A percentile compares a stretch with the other conserved stretches of the same genome.
phyloP scores from a whole-genome alignment of 2,797 vertebrate species.

The Chelon auratus region DNA sequence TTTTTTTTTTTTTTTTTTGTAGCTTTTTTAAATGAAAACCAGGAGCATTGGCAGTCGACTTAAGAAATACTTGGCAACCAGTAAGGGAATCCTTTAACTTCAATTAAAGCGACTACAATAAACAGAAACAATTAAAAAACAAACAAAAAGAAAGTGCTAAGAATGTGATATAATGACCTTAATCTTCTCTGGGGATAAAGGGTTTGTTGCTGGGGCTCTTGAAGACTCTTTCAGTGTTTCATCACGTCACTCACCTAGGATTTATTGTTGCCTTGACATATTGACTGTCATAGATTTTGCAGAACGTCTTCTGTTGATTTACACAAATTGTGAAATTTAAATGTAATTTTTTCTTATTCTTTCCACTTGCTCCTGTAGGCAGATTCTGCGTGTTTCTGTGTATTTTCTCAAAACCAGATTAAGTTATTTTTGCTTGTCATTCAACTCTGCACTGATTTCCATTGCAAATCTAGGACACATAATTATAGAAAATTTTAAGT shows the following conservation, averaged over 20 bases:
- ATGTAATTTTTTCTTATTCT: slow-evolving; percentile 3
- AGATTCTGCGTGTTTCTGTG: not conserved
- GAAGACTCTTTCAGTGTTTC: not conserved
- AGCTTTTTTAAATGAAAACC: slow-evolving; percentile 48
- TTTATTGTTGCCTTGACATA: slow-evolving; percentile 5
- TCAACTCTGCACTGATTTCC: slow-evolving; percentile 3
- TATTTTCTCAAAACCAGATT: not conserved
- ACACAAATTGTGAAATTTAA: not conserved
- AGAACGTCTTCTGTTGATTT: not conserved
- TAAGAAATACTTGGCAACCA: slow-evolving; percentile 49
- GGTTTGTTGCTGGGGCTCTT: slow-evolving; percentile 58
- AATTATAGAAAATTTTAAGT: slow-evolving; percentile 6
- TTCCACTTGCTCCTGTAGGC: not conserved
- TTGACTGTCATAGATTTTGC: not conserved
- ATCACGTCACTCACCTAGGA: not conserved
- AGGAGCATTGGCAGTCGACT: slow-evolving; percentile 47
- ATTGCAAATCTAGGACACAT: slow-evolving; percentile 13
- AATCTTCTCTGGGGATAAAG: slow-evolving; percentile 38
- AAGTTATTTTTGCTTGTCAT: slow-evolving; percentile 11
- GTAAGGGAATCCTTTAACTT: slow-evolving; percentile 49
- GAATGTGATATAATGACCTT: slow-evolving; percentile 30
- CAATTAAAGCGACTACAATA: slow-evolving; percentile 55
- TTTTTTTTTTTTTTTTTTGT: slow-evolving; percentile 32
- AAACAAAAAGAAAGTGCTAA: slow-evolving; percentile 23
- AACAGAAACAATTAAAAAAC: slow-evolving; percentile 37